Evolutionary conservation across 2,113 vertebrate species (phyloP).

Genomic region (Tragulus kanchil): DNA sequence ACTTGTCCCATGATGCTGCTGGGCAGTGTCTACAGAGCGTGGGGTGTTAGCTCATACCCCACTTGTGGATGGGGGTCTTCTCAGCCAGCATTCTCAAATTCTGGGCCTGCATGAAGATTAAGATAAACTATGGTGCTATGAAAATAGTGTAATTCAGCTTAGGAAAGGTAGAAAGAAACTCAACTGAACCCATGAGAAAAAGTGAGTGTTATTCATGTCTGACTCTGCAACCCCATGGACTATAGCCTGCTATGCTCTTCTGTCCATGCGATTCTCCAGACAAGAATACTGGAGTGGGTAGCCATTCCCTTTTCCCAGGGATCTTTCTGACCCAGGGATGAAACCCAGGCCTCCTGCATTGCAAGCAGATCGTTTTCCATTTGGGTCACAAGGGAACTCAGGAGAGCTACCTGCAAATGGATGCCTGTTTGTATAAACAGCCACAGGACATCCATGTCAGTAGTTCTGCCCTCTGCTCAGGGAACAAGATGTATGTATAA

Average conservation of each 20-base stretch:
- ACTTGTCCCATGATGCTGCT: background rate
- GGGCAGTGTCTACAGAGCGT: background rate
- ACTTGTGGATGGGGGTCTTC: background rate
- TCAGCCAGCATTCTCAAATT: background rate
- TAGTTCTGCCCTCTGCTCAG: background rate
- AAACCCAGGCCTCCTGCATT: background rate
- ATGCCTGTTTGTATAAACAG: background rate
- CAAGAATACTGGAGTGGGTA: background rate
- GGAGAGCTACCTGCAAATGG: background rate
- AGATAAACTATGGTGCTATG: background rate
- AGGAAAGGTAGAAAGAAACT: background rate
- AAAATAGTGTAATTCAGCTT: too few species aligned
- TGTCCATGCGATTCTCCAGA: background rate
- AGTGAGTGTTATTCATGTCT: background rate
- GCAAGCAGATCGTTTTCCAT: background rate
- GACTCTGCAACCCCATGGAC: background rate
- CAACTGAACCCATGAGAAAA: background rate
- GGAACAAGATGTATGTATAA: background rate
- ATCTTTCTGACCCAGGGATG: background rate
- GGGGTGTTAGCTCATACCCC: background rate
- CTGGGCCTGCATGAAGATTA: background rate
- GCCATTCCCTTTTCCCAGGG: background rate
- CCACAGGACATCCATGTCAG: rapidly evolving
- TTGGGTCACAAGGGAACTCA: background rate
- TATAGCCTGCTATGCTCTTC: background rate